phyloP scores from a whole-genome alignment of 2,113 vertebrate genomes.

The Crotalus tigris region DNA sequence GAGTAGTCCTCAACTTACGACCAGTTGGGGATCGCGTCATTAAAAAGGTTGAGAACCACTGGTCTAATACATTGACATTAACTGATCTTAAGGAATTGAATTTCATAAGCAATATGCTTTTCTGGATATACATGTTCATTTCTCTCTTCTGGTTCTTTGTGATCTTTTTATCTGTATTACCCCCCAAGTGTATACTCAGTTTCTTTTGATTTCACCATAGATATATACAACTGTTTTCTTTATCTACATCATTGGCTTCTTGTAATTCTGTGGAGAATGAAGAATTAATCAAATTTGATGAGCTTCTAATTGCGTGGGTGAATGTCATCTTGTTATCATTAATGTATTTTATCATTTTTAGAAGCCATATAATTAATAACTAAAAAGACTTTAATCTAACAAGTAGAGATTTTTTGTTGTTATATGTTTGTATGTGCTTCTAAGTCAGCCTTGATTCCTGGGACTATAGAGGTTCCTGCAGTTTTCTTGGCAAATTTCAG shows the following conservation, averaged over 20 bases:
- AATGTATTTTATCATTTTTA: neutral
- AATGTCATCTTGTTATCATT: neutral
- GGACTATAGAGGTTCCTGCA: no score
- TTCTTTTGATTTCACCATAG: neutral
- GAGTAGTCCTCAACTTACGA: no score
- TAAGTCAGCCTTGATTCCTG: neutral
- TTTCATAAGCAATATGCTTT: neutral
- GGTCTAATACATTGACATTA: neutral
- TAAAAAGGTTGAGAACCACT: no score
- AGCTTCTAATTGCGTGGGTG: neutral
- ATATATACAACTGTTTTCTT: neutral
- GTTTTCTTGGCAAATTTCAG: no score
- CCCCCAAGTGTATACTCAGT: neutral
- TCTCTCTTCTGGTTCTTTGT: neutral
- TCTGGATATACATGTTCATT: neutral
- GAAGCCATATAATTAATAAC: neutral
- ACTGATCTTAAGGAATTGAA: neutral
- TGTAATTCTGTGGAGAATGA: neutral
- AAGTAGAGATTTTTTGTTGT: neutral
- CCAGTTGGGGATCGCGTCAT: no score
- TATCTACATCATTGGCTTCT: neutral
- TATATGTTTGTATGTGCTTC: neutral
- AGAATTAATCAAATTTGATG: neutral
- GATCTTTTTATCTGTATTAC: conserved; percentile 17
- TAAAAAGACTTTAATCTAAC: neutral